Percentiles rank a stretch among this genome's conserved stretches.
phyloP scores from a whole-genome alignment of 2,113 vertebrate species.

The Hippoglossus stenolepis region DNA sequence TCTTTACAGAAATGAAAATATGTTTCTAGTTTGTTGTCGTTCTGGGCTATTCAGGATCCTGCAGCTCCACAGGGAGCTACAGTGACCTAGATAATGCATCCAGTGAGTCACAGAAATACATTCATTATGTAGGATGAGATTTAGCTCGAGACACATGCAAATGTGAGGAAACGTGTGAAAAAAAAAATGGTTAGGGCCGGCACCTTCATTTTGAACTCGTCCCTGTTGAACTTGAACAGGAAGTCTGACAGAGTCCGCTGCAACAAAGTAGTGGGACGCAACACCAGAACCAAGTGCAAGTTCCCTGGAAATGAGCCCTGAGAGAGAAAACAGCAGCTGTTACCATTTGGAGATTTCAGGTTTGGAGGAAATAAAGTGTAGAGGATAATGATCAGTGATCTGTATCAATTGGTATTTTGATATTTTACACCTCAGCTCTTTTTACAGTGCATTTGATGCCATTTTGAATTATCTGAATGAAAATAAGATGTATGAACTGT shows the following conservation, averaged over 20 bases:
- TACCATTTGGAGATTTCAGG: too few species aligned
- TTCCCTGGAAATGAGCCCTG: conserved; percentile 94
- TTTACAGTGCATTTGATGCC: too few species aligned
- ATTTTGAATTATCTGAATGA: too few species aligned
- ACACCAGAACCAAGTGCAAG: conserved; percentile 92
- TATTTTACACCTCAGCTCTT: too few species aligned
- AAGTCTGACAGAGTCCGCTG: conserved; percentile 92
- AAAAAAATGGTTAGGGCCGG: conserved; percentile 66
- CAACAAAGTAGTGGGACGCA: conserved; percentile 91
- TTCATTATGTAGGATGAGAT: neutral
- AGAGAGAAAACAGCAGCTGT: conserved; percentile 2
- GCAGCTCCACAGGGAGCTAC: too few species aligned
- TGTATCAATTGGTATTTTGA: too few species aligned
- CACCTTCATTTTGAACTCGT: conserved; percentile 99
- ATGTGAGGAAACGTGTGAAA: neutral
- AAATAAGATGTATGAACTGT: too few species aligned
- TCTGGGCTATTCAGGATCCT: neutral
- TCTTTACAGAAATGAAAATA: neutral
- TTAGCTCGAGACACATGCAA: neutral
- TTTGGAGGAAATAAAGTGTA: neutral
- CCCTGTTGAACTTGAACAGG: conserved; percentile 91
- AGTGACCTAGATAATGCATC: neutral
- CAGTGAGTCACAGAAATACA: neutral
- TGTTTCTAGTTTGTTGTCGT: neutral
- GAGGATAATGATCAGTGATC: neutral